phyloP scores from a whole-genome alignment of 2,113 vertebrate genomes.

The Vidua chalybeata region DNA sequence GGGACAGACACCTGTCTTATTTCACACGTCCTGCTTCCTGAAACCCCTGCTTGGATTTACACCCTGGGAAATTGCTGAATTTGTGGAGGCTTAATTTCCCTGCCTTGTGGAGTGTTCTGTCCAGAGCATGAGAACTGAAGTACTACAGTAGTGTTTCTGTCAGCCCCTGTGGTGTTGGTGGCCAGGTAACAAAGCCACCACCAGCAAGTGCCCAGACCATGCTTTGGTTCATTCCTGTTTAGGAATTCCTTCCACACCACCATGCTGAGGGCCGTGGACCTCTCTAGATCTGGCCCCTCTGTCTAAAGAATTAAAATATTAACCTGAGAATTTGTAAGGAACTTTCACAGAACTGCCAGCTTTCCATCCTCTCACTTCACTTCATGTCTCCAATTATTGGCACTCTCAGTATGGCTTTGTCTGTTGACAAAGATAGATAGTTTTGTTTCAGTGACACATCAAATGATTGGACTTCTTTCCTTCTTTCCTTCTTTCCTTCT shows the following conservation, averaged over 20 bases:
- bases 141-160: neutral
- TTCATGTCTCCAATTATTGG: neutral
- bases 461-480: neutral
- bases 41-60: constrained; percentile 43
- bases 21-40: constrained; percentile 25
- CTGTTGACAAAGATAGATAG: neutral
- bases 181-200: neutral
- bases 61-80: constrained; percentile 22
- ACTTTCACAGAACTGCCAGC: neutral
- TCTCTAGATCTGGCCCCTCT: neutral
- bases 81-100: constrained; percentile 1
- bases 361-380: neutral
- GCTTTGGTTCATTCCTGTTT: neutral
- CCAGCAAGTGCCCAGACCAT: neutral
- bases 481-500: neutral
- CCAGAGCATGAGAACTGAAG: neutral
- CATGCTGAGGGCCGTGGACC: neutral
- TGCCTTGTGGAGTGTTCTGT: neutral
- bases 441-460: neutral
- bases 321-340: neutral
- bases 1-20: constrained; percentile 43
- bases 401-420: neutral
- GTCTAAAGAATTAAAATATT: neutral
- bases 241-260: neutral
- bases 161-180: neutral